Percentiles rank a stretch among this genome's conserved stretches.
phyloP scores from a whole-genome alignment of 2,888 invertebrate genomes.

The Andrena hattorfiana region DNA sequence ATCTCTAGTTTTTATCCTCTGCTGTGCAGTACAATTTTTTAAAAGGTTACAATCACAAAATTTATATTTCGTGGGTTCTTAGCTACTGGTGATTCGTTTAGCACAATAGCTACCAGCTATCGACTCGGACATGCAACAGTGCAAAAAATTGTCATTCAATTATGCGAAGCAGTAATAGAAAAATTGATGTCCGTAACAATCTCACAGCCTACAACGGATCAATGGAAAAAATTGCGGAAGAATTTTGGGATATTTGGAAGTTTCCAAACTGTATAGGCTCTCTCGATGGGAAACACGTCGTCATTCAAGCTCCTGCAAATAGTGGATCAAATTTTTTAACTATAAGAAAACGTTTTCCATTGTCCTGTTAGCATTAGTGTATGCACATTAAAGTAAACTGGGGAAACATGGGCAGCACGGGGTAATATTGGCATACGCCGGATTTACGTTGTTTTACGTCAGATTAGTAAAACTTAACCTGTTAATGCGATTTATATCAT shows the following conservation, averaged over 20 bases:
- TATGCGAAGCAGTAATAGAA: background rate
- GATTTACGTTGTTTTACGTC: no score
- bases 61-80: background rate
- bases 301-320: background rate
- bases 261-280: background rate
- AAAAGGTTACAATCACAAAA: background rate
- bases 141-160: slow-evolving; percentile 27
- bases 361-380: background rate
- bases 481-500: no score
- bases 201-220: background rate
- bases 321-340: background rate
- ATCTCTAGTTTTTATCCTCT: no score
- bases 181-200: background rate
- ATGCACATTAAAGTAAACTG: no score
- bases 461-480: no score
- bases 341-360: background rate
- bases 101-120: slow-evolving; percentile 38
- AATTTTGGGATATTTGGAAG: slow-evolving; percentile 34
- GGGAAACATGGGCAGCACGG: no score
- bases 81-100: slow-evolving; percentile 34
- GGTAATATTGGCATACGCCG: no score
- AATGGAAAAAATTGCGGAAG: slow-evolving; percentile 1
- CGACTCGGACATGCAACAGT: slow-evolving; percentile 34
- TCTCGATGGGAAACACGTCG: slow-evolving; percentile 27
- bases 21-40: background rate